These are phyloP conservation scores for Drosophila rellima DNA, from an alignment of 2,888 invertebrate genomes.

Conservation along the genomic window DNA sequence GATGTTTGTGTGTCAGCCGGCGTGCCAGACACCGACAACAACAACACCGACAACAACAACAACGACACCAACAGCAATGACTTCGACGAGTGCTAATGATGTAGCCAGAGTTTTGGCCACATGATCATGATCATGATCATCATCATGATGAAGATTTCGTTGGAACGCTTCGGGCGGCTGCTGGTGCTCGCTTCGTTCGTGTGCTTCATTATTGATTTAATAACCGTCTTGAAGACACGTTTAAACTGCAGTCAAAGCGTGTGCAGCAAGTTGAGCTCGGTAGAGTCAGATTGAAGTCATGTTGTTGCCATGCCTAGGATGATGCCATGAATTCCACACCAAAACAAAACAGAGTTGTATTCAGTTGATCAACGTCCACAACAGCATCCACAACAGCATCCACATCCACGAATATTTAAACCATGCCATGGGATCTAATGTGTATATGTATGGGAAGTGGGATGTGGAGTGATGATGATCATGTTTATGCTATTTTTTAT, in stretches of 20 bases:
- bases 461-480: conserved; percentile 45
- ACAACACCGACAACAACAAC: conserved; percentile 20
- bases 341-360: conserved; percentile 54
- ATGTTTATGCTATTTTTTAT: conserved; percentile 41
- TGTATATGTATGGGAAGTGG: conserved; percentile 31
- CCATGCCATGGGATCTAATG: conserved; percentile 53
- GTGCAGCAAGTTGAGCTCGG: conserved; percentile 51
- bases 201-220: conserved; percentile 84
- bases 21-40: conserved; percentile 50
- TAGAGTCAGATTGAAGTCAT: conserved; percentile 26
- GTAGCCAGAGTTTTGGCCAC: conserved; percentile 56
- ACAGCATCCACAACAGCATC: conserved; percentile 4
- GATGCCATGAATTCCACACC: conserved; percentile 70
- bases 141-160: conserved; percentile 55
- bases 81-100: conserved; percentile 74
- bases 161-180: conserved; percentile 47
- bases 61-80: conserved; percentile 18
- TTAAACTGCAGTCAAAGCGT: conserved; percentile 69
- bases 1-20: conserved; percentile 84
- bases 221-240: conserved; percentile 82
- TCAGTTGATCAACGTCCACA: conserved; percentile 7
- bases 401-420: conserved; percentile 51
- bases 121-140: conserved; percentile 25
- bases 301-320: conserved; percentile 66
- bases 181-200: conserved; percentile 81